A percentile compares a stretch with the other conserved stretches of the same genome.
Conservation (phyloP, 2,888 invertebrate genomes). For the Lepidochrysops patricia region DNA sequence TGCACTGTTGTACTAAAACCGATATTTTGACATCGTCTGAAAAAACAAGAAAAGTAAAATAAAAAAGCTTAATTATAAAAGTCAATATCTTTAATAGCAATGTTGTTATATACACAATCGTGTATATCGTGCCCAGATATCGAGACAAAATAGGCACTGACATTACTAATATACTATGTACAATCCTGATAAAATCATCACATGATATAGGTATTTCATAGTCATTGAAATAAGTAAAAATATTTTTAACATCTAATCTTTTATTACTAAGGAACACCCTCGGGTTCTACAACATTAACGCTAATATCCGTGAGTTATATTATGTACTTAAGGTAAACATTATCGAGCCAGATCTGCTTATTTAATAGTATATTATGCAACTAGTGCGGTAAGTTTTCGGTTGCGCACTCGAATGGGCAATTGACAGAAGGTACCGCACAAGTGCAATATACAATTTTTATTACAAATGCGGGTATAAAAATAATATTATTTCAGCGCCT, state of each 20-base stretch:
- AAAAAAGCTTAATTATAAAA: not conserved
- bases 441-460: too few relatives aligned
- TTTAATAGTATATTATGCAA: too few relatives aligned
- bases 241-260: slow-evolving; percentile 22
- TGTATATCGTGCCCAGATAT: not conserved
- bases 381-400: too few relatives aligned
- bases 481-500: too few relatives aligned
- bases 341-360: not conserved
- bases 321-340: not conserved
- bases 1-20: too few relatives aligned
- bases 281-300: slow-evolving; percentile 14
- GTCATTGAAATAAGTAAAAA: slow-evolving; percentile 21
- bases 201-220: slow-evolving; percentile 10
- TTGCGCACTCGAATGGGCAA: too few relatives aligned
- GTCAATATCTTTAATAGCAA: slow-evolving; percentile 14
- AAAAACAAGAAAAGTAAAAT: not conserved
- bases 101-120: slow-evolving; percentile 6
- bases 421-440: too few relatives aligned
- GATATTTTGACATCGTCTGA: too few relatives aligned
- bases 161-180: slow-evolving; percentile 11
- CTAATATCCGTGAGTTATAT: not conserved
- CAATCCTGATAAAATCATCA: slow-evolving; percentile 10
- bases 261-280: slow-evolving; percentile 24
- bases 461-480: too few relatives aligned
- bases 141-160: slow-evolving; percentile 13